These are phyloP conservation scores for Oncorhynchus keta DNA, from an alignment of 2,113 vertebrate genomes.

Conservation along the genomic window DNA sequence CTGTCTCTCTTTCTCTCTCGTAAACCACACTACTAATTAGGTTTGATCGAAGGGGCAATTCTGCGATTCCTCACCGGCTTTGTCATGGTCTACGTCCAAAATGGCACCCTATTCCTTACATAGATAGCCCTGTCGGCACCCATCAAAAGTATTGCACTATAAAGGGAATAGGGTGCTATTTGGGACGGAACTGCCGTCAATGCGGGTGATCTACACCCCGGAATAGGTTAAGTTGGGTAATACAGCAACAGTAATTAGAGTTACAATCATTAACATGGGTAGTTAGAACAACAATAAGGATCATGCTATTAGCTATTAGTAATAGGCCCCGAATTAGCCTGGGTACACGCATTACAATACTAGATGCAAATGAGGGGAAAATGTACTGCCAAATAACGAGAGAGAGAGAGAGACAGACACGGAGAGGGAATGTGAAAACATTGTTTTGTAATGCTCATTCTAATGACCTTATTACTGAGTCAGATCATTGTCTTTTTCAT, in stretches of 20 bases:
- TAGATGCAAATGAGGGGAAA: slow-evolving; percentile 46
- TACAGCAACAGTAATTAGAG: slow-evolving; percentile 72
- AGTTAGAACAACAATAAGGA: slow-evolving; percentile 60
- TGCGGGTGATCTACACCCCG: slow-evolving; percentile 82
- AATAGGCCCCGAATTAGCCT: slow-evolving; percentile 43
- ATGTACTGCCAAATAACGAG: slow-evolving; percentile 17
- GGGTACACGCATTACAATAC: slow-evolving; percentile 31
- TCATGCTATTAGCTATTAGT: slow-evolving; percentile 57
- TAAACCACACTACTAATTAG: slow-evolving; percentile 93
- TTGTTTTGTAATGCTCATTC: slow-evolving; percentile 29
- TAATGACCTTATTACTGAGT: slow-evolving; percentile 52
- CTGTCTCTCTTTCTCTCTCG: slow-evolving; percentile 40
- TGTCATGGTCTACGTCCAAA: slow-evolving; percentile 59
- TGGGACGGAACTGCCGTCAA: slow-evolving; percentile 69
- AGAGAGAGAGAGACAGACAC: background rate
- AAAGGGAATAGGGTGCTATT: too few relatives aligned
- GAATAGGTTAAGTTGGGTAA: slow-evolving; percentile 88
- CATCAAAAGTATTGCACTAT: too few relatives aligned
- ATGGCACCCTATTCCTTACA: background rate
- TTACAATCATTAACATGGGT: slow-evolving; percentile 63
- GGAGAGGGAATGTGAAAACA: slow-evolving; percentile 7
- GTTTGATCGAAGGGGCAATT: slow-evolving; percentile 86
- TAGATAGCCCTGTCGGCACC: too few relatives aligned
- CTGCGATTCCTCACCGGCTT: slow-evolving; percentile 83
- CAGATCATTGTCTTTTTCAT: slow-evolving; percentile 49